Conservation (phyloP, 2,888 invertebrate genomes). For the Aleiodes testaceus region DNA sequence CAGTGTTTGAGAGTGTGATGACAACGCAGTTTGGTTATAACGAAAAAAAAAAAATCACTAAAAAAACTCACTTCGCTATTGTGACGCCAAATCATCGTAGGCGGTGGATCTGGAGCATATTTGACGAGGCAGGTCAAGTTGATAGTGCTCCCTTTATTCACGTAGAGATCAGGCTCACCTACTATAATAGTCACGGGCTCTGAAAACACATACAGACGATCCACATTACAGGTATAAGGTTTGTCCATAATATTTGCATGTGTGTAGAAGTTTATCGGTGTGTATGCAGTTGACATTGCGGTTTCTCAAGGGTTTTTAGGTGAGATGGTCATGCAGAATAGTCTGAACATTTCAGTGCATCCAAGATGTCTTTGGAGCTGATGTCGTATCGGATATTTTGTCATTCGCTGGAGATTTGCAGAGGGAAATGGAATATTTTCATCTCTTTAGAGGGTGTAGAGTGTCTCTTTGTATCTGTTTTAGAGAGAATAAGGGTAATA, state of each 20-base stretch:
- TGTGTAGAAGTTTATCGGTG: constrained; percentile 4
- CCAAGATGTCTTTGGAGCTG: constrained; percentile 26
- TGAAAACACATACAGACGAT: constrained; percentile 66
- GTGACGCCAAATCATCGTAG: constrained; percentile 88
- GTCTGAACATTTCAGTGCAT: background rate
- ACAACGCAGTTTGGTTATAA: constrained; percentile 38
- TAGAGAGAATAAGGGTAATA: no score
- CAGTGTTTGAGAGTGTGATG: constrained; percentile 34
- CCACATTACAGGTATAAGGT: background rate
- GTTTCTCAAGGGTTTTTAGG: constrained; percentile 40
- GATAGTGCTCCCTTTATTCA: constrained; percentile 91
- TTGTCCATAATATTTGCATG: constrained; percentile 16
- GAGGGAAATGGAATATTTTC: no score
- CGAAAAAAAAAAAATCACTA: no score
- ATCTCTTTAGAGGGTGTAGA: no score
- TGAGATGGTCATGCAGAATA: constrained; percentile 1
- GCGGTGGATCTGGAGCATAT: constrained; percentile 89
- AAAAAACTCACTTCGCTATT: constrained; percentile 77
- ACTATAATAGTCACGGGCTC: constrained; percentile 88
- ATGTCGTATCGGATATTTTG: constrained; percentile 49
- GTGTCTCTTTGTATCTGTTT: no score
- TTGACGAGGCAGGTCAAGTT: constrained; percentile 90
- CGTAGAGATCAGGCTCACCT: constrained; percentile 87
- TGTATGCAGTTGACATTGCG: constrained; percentile 23
- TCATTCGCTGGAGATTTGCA: background rate